Base-by-base conservation (phyloP, 2,797 vertebrate genomes). In the Gallinago solitaria region DNA sequence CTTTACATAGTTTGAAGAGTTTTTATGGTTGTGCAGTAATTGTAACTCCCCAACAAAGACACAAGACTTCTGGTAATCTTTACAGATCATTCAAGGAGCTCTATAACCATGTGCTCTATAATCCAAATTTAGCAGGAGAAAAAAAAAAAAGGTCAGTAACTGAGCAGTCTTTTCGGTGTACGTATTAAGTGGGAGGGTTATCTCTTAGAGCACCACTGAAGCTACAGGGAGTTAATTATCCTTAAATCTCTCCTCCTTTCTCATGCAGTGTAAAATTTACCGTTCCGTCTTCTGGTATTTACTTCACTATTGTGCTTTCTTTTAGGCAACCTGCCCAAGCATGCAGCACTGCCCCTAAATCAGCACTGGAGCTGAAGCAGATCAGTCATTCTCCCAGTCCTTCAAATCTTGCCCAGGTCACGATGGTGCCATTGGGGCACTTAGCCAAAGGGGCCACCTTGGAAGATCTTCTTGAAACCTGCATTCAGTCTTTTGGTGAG, bases 401-500 rank as follows among this genome's bases (percentile, higher is more conserved):
- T 90, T 98, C 98, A 64, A 97, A 95, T 88, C 98, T 98, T 65
- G 97, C 97, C 71, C 98, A 98, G 84, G 98, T 97, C 93, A 96
- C 97, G 75, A 98, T 98, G 97, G 98, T 99, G 97, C 97, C 99
- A 0, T 92, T 99, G 97, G 99, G 99, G 83, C 98, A 98, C 85
- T 97, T 99, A 59, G 98, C 98, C 96, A 99, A 99, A 94, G 99
- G 99, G 89, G 99, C 98, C 65, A 99, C 98, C 97, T 98, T 99
- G 98, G 99, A 99, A 95, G 99, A 99, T 92, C 98, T 99, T 86
- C 98, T 99, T 95, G 99, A 99, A 95, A 98, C 98, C 95, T 99
- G 99, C 88, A 98, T 99, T 97, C 98, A 99, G 70, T 98, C 98
- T 83, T 99, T 99, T 37, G 99, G 99, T 99, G 97, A 99, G 99